Evolutionary conservation across 2,113 vertebrate genomes (phyloP), one percentile per base, ranked within the genome.

Genomic region (Siniperca chuatsi): DNA sequence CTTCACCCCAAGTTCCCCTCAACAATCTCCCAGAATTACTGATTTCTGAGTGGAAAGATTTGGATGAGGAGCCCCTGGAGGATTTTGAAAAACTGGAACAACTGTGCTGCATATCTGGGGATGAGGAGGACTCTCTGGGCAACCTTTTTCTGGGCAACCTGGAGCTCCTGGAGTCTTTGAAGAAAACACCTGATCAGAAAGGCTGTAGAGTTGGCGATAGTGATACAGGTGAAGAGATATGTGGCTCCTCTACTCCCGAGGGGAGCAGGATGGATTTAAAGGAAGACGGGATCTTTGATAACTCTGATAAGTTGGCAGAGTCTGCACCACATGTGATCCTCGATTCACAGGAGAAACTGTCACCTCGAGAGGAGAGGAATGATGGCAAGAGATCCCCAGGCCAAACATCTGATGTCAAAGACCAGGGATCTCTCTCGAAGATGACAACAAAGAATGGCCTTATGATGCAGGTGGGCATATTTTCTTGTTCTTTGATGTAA

Each of bases 61-160:
- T 96, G 90, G 95, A 96, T 11, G 95, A 96, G 79, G 96, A 96
- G 71, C 91, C 95, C 12, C 82, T 96, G 79, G 96, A 96, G 82
- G 95, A 96, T 74, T 96, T 96, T 88, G 96, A 96, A 87, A 96
- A 96, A 85, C 93, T 96, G 48, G 96, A 96, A 77, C 93, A 95
- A 71, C 85, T 96, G 60, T 96, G 96, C 77, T 94, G 92, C 82
- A 96, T 96, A 91, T 96, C 95, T 42, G 95, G 90, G 21, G 95
- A 96, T 57, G 96, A 96, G 78, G 96, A 95, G 73, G 95, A 94
- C 46, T 85, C 89, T 68, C 87, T 96, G 72, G 94, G 95, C 8
- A 93, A 95, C 69, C 91, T 96, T 76, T 95, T 96, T 80, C 81
- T 96, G 81, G 96, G 90, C 37, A 96, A 96, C 84, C 88, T 96